Conservation (phyloP, 1,140 invertebrate genomes). For the Bombus sylvicola region DNA sequence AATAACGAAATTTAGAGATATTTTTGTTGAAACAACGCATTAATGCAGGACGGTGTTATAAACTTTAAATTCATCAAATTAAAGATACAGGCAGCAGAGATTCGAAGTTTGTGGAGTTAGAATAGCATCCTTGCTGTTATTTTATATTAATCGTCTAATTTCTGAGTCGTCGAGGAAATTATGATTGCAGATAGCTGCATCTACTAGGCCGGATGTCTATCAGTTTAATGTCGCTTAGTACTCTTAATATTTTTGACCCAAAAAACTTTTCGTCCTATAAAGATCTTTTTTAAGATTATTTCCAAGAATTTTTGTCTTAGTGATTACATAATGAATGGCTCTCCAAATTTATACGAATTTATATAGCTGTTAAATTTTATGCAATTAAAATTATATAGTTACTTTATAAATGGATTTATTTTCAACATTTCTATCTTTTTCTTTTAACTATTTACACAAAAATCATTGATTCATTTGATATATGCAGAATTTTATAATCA, state of each 20-base stretch:
- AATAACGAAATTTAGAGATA: no score
- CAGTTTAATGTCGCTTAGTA: background rate
- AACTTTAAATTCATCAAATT: background rate
- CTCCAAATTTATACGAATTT: background rate
- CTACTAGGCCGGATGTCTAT: background rate
- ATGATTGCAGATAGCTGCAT: background rate
- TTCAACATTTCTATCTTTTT: no score
- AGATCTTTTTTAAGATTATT: background rate
- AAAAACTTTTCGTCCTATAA: background rate
- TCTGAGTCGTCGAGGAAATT: background rate
- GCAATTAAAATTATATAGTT: no score
- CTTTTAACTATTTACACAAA: no score
- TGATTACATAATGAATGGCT: background rate
- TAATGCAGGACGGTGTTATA: background rate
- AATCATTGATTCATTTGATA: no score
- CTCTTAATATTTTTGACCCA: background rate
- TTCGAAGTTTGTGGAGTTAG: background rate
- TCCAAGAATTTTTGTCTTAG: no score
- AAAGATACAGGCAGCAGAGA: background rate
- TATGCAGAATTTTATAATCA: no score
- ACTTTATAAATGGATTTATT: no score
- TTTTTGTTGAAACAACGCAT: no score
- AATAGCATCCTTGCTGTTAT: background rate
- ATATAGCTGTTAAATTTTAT: no score
- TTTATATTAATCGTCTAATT: background rate